Evolutionary conservation across 2,113 vertebrate genomes (phyloP).

Genomic region (Pelecanus crispus): DNA sequence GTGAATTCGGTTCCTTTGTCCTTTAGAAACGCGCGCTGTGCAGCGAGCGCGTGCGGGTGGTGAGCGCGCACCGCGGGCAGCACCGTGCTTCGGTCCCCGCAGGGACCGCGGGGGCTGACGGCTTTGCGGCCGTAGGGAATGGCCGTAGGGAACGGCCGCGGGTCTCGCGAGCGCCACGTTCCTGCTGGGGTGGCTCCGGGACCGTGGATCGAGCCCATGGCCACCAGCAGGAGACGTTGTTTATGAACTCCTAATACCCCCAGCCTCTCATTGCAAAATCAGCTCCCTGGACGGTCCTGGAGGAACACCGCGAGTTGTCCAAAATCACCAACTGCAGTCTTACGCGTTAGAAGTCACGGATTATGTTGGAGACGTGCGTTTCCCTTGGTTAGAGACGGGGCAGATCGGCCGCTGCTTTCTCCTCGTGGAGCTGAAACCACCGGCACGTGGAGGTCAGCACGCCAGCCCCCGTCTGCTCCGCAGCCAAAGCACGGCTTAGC

Average conservation of each 20-base stretch:
- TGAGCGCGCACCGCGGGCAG: rapidly evolving
- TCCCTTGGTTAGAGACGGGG: background rate
- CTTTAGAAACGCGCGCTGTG: rapidly evolving
- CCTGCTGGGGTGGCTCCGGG: background rate
- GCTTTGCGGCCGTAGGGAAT: too few species aligned
- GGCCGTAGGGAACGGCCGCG: too few species aligned
- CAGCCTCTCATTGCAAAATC: background rate
- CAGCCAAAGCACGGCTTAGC: rapidly evolving
- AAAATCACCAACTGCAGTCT: too few species aligned
- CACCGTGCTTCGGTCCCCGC: background rate
- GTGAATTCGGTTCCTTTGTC: background rate
- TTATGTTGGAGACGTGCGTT: background rate
- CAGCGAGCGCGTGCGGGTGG: background rate
- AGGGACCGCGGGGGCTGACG: rapidly evolving
- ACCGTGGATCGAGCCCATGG: rapidly evolving
- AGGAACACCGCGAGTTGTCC: background rate
- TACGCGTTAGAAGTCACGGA: rapidly evolving
- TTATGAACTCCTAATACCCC: background rate
- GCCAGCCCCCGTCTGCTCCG: rapidly evolving
- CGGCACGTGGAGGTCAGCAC: background rate
- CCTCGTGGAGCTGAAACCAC: background rate
- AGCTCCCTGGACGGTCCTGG: background rate
- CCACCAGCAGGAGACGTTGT: background rate
- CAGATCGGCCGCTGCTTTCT: background rate
- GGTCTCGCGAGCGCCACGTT: rapidly evolving